These are phyloP conservation scores for Sialia sialis DNA, from an alignment of 2,113 vertebrate species.

Conservation along the genomic window DNA sequence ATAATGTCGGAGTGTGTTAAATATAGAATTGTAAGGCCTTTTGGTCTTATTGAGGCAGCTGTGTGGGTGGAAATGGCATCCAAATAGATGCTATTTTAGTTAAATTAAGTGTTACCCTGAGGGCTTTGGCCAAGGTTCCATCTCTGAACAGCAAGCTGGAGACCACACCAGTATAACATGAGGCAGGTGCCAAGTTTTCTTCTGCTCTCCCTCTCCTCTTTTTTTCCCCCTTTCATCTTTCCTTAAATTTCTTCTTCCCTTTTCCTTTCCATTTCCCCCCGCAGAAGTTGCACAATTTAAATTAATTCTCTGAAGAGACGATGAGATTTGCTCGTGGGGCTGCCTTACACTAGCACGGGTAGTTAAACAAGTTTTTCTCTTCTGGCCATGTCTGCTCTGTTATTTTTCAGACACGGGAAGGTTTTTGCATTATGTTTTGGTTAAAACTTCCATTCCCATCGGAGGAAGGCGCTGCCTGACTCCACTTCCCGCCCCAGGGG, in stretches of 20 bases:
- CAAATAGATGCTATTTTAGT: neutral
- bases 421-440: neutral
- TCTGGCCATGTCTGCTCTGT: neutral
- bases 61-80: neutral
- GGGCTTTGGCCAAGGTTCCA: neutral
- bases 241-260: too few species aligned
- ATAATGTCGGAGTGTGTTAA: neutral
- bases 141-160: neutral
- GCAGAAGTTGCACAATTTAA: neutral
- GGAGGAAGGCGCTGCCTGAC: neutral
- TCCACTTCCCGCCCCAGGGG: neutral
- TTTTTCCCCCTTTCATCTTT: neutral
- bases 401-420: neutral
- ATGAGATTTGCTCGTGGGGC: neutral
- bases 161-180: rapidly evolving
- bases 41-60: neutral
- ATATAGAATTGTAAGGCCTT: neutral
- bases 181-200: neutral
- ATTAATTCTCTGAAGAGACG: neutral
- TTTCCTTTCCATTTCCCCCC: neutral
- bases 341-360: neutral
- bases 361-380: neutral
- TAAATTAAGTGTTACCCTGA: neutral
- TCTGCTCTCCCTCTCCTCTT: neutral
- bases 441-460: neutral